Percentiles rank a stretch among this genome's conserved stretches.
Evolutionary conservation across 2,113 vertebrate species (phyloP).

Genomic region (Daphoenositta chrysoptera): DNA sequence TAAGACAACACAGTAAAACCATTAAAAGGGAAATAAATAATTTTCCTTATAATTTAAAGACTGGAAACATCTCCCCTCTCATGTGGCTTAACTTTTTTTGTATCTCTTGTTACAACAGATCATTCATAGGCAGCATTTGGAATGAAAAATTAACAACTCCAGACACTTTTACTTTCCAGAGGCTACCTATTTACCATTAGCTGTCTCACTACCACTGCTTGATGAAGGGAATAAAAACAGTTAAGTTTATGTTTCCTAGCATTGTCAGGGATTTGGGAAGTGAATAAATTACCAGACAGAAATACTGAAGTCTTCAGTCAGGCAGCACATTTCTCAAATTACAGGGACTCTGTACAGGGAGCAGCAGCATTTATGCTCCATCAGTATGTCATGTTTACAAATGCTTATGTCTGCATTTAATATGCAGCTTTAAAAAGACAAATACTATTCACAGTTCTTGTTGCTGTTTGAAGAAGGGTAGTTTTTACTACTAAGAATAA

Average conservation of each 20-base stretch:
- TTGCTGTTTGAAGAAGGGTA: background rate
- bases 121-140: background rate
- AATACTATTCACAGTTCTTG: background rate
- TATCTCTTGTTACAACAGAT: background rate
- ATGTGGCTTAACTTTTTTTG: background rate
- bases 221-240: slow-evolving; percentile 47
- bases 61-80: background rate
- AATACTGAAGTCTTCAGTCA: slow-evolving; percentile 36
- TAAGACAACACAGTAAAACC: background rate
- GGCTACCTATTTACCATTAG: background rate
- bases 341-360: background rate
- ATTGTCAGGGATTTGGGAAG: background rate
- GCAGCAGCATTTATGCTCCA: slow-evolving; percentile 10
- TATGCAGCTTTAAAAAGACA: slow-evolving; percentile 17
- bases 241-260: slow-evolving; percentile 24
- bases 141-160: background rate
- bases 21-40: background rate
- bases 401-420: slow-evolving; percentile 28
- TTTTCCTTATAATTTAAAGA: background rate
- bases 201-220: background rate
- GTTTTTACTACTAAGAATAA: slow-evolving; percentile 33
- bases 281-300: slow-evolving; percentile 53
- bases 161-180: background rate
- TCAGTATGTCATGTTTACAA: slow-evolving; percentile 39
- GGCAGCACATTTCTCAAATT: slow-evolving; percentile 40